Percentiles rank a stretch among this genome's conserved stretches.
These are phyloP conservation scores for Erebia ligea DNA, from an alignment of 2,888 invertebrate genomes.

Conservation along the genomic window DNA sequence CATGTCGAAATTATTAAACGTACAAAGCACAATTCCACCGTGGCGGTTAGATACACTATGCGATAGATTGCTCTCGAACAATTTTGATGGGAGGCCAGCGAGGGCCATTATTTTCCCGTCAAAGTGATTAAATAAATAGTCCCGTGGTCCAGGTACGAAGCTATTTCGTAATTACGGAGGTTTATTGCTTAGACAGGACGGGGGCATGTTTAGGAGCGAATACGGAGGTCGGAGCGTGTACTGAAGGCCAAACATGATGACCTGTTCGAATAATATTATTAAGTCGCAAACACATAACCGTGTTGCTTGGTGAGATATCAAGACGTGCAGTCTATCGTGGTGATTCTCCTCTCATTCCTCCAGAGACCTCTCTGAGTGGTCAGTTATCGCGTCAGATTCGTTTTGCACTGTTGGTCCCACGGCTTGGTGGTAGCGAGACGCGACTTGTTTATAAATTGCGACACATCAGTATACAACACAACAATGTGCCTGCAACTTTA, in stretches of 20 bases:
- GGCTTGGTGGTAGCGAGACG: no score
- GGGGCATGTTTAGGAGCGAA: slow-evolving; percentile 67
- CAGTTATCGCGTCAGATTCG: no score
- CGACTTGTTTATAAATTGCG: no score
- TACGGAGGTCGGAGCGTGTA: slow-evolving; percentile 43
- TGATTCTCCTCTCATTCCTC: no score
- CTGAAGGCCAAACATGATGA: slow-evolving; percentile 51
- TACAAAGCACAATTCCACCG: slow-evolving; percentile 54
- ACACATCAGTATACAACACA: no score
- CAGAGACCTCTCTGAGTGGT: no score
- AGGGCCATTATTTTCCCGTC: slow-evolving; percentile 77
- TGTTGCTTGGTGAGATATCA: no score
- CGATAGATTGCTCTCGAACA: slow-evolving; percentile 56
- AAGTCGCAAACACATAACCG: not conserved
- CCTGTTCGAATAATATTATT: slow-evolving; percentile 51
- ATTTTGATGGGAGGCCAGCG: slow-evolving; percentile 60
- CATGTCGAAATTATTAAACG: slow-evolving; percentile 61
- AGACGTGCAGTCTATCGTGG: no score
- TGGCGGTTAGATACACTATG: slow-evolving; percentile 53
- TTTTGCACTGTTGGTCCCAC: no score
- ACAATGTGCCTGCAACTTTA: no score
- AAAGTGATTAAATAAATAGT: slow-evolving; percentile 83
- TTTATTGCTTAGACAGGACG: slow-evolving; percentile 71
- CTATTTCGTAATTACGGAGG: slow-evolving; percentile 79
- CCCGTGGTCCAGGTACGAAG: slow-evolving; percentile 63